These are phyloP conservation scores for Tetropium fuscum DNA, from an alignment of 2,888 invertebrate genomes.

Conservation along the genomic window DNA sequence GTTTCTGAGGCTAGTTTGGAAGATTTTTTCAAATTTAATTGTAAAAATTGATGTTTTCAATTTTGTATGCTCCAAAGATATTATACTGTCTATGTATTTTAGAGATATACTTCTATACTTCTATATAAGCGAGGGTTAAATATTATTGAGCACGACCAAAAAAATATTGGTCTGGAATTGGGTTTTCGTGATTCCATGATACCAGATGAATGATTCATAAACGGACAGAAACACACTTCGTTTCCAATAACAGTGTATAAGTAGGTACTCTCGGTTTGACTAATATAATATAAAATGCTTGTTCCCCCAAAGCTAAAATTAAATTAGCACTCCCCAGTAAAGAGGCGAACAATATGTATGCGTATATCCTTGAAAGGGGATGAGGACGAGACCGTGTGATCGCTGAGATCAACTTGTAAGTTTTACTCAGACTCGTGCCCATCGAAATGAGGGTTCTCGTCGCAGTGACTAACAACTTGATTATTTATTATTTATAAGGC, in stretches of 20 bases:
- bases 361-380: constrained; percentile 39
- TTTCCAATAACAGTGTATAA: constrained; percentile 5
- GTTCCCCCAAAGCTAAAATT: constrained; percentile 35
- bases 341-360: constrained; percentile 48
- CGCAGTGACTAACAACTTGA: constrained; percentile 59
- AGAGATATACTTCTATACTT: too few species aligned
- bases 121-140: too few species aligned
- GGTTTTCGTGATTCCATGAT: too few species aligned
- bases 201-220: too few species aligned
- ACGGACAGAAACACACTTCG: too few species aligned
- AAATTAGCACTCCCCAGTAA: constrained; percentile 52
- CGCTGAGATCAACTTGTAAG: constrained; percentile 30
- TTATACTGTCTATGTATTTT: too few species aligned
- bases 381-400: constrained; percentile 31
- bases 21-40: too few species aligned
- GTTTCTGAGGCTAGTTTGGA: too few species aligned
- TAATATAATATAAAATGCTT: constrained; percentile 14
- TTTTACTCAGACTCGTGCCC: constrained; percentile 31
- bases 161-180: too few species aligned
- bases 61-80: too few species aligned
- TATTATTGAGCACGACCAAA: too few species aligned
- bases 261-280: constrained; percentile 6
- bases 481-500: constrained; percentile 59
- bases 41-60: too few species aligned
- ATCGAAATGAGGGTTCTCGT: constrained; percentile 45